These are phyloP conservation scores for Oriolus oriolus DNA, from an alignment of 2,113 vertebrate species.

Conservation along the genomic window DNA sequence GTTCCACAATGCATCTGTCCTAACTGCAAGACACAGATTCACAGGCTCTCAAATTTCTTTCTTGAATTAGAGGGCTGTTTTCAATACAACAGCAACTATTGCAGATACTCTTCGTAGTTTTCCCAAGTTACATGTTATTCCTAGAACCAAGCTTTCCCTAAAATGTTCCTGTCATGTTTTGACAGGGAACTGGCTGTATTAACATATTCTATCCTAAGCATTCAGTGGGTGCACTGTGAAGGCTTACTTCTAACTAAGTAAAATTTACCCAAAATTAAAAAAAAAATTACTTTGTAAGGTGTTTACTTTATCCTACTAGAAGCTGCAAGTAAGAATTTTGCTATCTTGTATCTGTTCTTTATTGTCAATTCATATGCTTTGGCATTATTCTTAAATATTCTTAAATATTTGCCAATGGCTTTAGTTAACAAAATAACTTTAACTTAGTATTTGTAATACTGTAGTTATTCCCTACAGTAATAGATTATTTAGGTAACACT, in stretches of 20 bases:
- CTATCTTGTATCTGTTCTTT: conserved; percentile 35
- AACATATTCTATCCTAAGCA: background rate
- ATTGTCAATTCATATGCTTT: conserved; percentile 30
- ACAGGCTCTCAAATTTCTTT: background rate
- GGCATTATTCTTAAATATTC: too few species aligned
- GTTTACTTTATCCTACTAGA: background rate
- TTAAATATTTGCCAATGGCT: conserved; percentile 50
- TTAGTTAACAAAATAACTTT: conserved; percentile 60
- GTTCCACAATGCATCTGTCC: background rate
- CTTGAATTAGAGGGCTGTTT: background rate
- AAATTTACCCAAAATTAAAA: background rate
- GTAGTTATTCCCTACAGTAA: conserved; percentile 46
- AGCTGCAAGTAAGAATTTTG: background rate
- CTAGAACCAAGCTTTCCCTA: background rate
- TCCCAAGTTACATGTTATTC: background rate
- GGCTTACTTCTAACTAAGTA: background rate
- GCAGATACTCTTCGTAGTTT: background rate
- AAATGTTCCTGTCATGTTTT: background rate
- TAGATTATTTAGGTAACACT: conserved; percentile 49
- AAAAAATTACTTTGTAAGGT: background rate
- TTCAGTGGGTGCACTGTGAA: background rate
- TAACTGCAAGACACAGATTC: background rate
- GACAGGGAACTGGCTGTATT: background rate
- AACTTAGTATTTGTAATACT: conserved; percentile 45
- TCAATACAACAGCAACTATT: background rate